phyloP scores from a whole-genome alignment of 2,797 vertebrate genomes.

The Sternarchorhynchus goeldii region DNA sequence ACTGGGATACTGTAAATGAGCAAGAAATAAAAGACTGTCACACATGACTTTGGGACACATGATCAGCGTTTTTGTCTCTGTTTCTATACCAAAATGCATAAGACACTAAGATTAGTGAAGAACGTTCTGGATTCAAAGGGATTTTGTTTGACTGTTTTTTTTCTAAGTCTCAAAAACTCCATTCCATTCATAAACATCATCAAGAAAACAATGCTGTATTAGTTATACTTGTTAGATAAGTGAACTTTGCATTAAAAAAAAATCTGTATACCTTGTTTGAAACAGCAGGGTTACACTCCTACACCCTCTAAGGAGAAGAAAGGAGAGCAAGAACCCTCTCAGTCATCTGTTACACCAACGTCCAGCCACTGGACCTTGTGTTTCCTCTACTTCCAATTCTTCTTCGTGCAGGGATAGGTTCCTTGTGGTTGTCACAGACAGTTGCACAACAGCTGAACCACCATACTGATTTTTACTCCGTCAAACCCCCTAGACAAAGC shows the following conservation, averaged over 20 bases:
- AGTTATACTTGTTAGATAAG: neutral
- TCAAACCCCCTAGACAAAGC: neutral
- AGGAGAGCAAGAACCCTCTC: neutral
- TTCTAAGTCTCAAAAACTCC: neutral
- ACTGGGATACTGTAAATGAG: slow-evolving; percentile 3
- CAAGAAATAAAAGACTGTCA: neutral
- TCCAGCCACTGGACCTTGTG: neutral
- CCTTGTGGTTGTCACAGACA: neutral
- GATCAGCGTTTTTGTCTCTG: neutral
- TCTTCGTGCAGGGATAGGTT: neutral
- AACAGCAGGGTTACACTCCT: neutral
- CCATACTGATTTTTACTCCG: slow-evolving; percentile 1
- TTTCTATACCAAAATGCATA: neutral
- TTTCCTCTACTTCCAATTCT: neutral
- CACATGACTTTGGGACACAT: neutral
- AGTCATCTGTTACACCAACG: neutral
- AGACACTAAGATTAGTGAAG: neutral
- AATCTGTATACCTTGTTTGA: neutral
- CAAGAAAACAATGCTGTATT: slow-evolving; percentile 4
- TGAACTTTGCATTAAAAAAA: neutral
- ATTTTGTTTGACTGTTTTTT: slow-evolving; percentile 33
- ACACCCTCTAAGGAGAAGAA: neutral
- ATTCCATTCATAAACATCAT: neutral
- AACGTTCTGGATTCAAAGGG: slow-evolving; percentile 52
- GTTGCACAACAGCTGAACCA: neutral